Evolutionary conservation across 2,888 invertebrate genomes (phyloP).

Genomic region (Ommatoiulus sabulosus): DNA sequence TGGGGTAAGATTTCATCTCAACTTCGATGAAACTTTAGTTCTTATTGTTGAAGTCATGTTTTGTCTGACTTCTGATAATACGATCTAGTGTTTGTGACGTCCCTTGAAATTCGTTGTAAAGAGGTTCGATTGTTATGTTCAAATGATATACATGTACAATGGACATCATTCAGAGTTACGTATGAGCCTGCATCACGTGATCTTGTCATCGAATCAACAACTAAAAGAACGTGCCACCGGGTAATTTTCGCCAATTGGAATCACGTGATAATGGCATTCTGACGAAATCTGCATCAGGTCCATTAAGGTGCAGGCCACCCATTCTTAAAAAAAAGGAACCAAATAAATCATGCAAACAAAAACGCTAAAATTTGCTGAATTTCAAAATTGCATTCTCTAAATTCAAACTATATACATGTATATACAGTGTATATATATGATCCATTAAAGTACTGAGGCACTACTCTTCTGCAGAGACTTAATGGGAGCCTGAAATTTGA

Average conservation of each 20-base stretch:
- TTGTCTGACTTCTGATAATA: too few relatives aligned
- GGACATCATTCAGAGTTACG: neutral
- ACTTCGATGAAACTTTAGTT: too few relatives aligned
- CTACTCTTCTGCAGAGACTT: slow-evolving; percentile 51
- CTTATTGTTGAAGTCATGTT: too few relatives aligned
- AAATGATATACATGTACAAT: neutral
- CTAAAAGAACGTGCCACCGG: too few relatives aligned
- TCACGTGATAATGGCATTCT: too few relatives aligned
- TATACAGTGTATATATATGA: neutral
- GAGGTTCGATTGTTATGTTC: neutral
- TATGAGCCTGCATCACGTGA: too few relatives aligned
- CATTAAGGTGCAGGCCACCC: neutral
- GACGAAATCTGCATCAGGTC: too few relatives aligned
- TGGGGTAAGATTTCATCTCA: too few relatives aligned
- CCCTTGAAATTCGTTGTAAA: too few relatives aligned
- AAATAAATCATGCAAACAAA: slow-evolving; percentile 10
- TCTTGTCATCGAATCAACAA: too few relatives aligned
- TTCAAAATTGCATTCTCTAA: slow-evolving; percentile 42
- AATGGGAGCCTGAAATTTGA: slow-evolving; percentile 39
- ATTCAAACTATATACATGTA: slow-evolving; percentile 2
- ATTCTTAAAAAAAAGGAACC: neutral
- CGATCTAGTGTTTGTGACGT: too few relatives aligned
- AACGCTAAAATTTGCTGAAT: slow-evolving; percentile 18
- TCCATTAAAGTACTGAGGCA: slow-evolving; percentile 45
- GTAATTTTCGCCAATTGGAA: too few relatives aligned